Evolutionary conservation across 2,113 vertebrate genomes (phyloP), one percentile per base, ranked within the genome.

Genomic region (Rhodinocichla rosea): DNA sequence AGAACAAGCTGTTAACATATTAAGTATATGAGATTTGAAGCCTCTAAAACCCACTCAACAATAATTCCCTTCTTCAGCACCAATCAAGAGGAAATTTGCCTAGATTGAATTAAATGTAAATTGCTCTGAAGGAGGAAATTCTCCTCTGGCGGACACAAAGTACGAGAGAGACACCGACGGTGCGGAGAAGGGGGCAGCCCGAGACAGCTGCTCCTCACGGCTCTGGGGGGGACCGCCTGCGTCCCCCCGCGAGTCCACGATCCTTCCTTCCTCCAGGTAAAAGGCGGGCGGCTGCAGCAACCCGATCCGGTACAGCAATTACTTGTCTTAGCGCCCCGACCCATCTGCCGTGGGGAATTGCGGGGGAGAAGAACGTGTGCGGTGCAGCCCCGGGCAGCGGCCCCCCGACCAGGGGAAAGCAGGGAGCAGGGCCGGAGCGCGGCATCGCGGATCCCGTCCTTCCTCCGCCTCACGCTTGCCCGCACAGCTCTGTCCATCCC

Each of bases 61-160:
- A 88, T 95, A 96, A 97, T 96, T 97, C 95, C 94, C 93, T 96
- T 95, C 92, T 96, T 96, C 92, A 94, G 90, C 75, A 94, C 76
- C 68, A 96, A 95, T 95, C 92, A 85, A 96, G 82, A 94, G 95
- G 87, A 96, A 96, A 96, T 96, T 94, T 95, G 78, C 76, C 68
- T 67, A 80, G 90, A 96, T 88, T 92, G 88, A 97, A 95, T 96
- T 93, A 93, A 93, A 94, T 35, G 90, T 83, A 94, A 91, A 97
- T 96, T 95, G 93, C 93, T 94, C 90, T 86, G 85, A 86, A 94
- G 90, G 59, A 90, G 79, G 71, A 92, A 90, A 74, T 57, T 85
- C 63, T 90, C 45, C 50, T 74, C 70, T 5, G 84, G 62, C 15
- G 13, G 39, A 13, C 65, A 35, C 23, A 22, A 67, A 77, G 62